Base-by-base conservation (phyloP, 2,888 invertebrate species). In the Cremastinae sp. region DNA sequence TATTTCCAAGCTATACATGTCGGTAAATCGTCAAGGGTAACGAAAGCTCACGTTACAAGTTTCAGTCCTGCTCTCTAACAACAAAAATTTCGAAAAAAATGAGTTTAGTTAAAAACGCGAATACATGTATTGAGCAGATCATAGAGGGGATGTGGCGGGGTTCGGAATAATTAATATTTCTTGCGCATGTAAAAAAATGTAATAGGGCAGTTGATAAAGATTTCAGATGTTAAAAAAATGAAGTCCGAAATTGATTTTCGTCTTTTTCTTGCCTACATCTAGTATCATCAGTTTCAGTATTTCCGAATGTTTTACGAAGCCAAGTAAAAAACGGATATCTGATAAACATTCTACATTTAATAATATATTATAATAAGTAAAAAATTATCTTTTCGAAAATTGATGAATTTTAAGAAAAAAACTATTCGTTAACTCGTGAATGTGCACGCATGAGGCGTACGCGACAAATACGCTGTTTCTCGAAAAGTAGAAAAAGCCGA, bases 401-500 rank as follows among this genome's bases (percentile, higher is more conserved):
- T 10, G 55, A 66, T 61, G 35, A 61, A 39, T 53, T 68, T 47
- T 18, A 18, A 22, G 28, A 47, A 37, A 39, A 1, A 41, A 22
- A 16, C 28, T 56, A 56, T 12, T 37, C 16, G 18, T 39, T 56
- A 55, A 28, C n/a, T n/a, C 16, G 20, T 8, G 59, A 39, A 20
- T 35, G 18, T 56, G 39, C 47, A 10, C 16, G 39, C 49, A 79
- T 5, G 28, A 28, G 5, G 28, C 5, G 61, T 49, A 66, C 39
- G 53, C 69, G 65, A 71, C 41, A 43, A 53, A 53, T 53, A 59
- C 43, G 45, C 61, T 43, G 45, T 61, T 56, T 62, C 43, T 22
- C 45, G 45, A 49, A 39, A 61, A 18, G 71, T 78, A 66, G 51
- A 59, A 69, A 72, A 70, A 79, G 69, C 74, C 49, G 66, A 73